Evolutionary conservation across 92 coral and sea anemone species (phyloP).

Genomic region (Umimayanthus kanabou): DNA sequence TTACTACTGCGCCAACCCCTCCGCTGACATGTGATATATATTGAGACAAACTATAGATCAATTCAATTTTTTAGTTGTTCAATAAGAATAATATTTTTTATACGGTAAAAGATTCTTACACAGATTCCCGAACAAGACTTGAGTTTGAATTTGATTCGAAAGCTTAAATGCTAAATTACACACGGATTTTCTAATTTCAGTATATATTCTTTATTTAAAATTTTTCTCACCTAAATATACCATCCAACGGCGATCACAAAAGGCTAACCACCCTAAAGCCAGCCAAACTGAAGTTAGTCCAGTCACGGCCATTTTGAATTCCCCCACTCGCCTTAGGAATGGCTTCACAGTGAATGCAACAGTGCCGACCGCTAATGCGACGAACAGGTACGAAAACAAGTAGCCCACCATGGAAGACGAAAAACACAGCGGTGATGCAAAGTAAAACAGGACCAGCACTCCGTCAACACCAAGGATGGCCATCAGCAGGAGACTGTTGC

Average conservation of each 20-base stretch:
- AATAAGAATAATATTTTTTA: no score
- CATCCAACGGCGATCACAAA: slow-evolving; percentile 19
- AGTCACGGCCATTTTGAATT: background rate
- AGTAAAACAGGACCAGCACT: slow-evolving; percentile 45
- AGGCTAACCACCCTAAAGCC: background rate
- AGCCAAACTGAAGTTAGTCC: background rate
- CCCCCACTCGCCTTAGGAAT: background rate
- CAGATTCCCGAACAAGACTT: no score
- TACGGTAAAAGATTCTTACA: no score
- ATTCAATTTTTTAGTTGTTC: no score
- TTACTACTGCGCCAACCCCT: no score
- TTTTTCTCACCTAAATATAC: background rate
- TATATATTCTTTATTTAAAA: background rate
- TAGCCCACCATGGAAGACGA: slow-evolving; percentile 62
- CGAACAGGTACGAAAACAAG: slow-evolving; percentile 46
- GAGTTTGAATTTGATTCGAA: no score
- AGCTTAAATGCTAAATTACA: no score
- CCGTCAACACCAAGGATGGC: slow-evolving; percentile 36
- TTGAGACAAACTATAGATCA: no score
- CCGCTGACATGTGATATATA: no score
- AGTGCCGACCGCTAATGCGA: slow-evolving; percentile 62
- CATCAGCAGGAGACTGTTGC: slow-evolving; percentile 26
- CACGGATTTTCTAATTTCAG: no score
- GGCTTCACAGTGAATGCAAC: slow-evolving; percentile 17
- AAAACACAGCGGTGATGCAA: slow-evolving; percentile 65